These are phyloP conservation scores for Metopia argyrocephala DNA, from an alignment of 2,888 invertebrate species.

Conservation along the genomic window DNA sequence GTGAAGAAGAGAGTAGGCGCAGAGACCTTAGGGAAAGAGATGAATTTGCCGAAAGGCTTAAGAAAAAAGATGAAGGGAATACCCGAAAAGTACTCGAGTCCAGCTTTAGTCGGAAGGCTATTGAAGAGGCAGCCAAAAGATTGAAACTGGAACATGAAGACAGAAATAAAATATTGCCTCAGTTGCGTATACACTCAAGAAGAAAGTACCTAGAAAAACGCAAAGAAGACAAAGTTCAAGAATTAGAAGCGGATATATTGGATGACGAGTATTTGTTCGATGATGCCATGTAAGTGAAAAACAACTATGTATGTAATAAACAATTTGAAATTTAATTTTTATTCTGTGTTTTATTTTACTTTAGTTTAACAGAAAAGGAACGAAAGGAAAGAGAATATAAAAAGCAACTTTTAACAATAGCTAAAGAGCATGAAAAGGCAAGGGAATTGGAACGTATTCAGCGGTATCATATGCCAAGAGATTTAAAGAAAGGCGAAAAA, in stretches of 20 bases:
- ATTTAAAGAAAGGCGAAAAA: constrained; percentile 86
- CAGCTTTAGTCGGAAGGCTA: constrained; percentile 83
- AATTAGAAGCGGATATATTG: constrained; percentile 94
- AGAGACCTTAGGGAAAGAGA: constrained; percentile 94
- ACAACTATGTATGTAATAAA: neutral
- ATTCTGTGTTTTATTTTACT: neutral
- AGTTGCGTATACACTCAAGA: constrained; percentile 92
- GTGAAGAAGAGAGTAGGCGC: constrained; percentile 88
- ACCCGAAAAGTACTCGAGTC: constrained; percentile 87
- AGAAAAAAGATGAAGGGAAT: constrained; percentile 92
- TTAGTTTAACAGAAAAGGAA: constrained; percentile 91
- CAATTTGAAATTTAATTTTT: neutral
- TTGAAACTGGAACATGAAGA: constrained; percentile 92
- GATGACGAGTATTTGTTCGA: constrained; percentile 98
- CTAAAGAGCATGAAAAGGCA: constrained; percentile 97
- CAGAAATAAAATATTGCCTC: constrained; percentile 91
- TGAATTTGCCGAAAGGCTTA: constrained; percentile 93
- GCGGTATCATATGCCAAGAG: constrained; percentile 96
- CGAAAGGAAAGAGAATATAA: constrained; percentile 92
- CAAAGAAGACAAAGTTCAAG: constrained; percentile 96
- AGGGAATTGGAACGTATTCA: constrained; percentile 94
- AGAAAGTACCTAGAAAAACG: constrained; percentile 96
- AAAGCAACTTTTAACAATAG: constrained; percentile 91
- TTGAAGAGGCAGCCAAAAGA: constrained; percentile 93
- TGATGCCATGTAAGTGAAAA: constrained; percentile 89